Conservation (phyloP, 1,140 invertebrate species). For the Heterodera schachtii region DNA sequence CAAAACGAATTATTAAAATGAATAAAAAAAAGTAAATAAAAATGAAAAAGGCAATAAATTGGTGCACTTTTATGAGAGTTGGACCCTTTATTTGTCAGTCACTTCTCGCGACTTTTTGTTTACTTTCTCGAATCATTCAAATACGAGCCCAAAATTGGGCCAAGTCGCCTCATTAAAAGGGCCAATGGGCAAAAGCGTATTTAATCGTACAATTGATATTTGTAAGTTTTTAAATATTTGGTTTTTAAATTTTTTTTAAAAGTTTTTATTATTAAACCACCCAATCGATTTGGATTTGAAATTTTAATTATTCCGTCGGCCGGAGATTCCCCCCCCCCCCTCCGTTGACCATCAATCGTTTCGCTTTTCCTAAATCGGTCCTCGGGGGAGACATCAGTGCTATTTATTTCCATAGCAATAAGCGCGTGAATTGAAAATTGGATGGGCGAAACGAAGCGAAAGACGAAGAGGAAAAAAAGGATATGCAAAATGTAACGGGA, state of each 20-base stretch:
- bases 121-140: background rate
- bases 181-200: no score
- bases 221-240: no score
- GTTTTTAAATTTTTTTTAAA: no score
- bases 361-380: background rate
- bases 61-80: background rate
- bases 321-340: no score
- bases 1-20: no score
- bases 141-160: no score
- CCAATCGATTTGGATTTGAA: no score
- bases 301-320: no score
- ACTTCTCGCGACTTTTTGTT: background rate
- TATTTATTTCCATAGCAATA: constrained; percentile 3
- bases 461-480: background rate
- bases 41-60: background rate
- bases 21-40: no score
- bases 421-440: background rate
- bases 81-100: background rate
- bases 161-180: no score
- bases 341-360: background rate
- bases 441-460: background rate
- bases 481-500: background rate
- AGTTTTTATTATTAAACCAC: no score
- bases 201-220: no score
- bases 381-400: background rate